Conservation (phyloP, 2,888 invertebrate species). For the Aleiodes leptofemur region DNA sequence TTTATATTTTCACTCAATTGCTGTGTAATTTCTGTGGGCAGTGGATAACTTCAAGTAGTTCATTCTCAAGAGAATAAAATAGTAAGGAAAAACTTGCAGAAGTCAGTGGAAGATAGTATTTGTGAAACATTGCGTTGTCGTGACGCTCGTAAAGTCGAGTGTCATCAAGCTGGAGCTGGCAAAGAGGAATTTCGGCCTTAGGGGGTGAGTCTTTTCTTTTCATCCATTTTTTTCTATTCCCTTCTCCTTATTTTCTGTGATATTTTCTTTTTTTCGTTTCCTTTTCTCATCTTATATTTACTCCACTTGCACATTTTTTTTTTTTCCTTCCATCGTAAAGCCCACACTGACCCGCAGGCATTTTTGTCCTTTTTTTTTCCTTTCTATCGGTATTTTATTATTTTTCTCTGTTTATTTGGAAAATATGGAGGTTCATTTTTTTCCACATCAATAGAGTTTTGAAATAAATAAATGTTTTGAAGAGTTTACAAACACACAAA, state of each 20-base stretch:
- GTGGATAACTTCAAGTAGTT: constrained; percentile 42
- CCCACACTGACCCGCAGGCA: too few species aligned
- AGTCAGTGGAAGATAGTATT: neutral
- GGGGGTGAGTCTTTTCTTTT: constrained; percentile 65
- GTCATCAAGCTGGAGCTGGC: constrained; percentile 70
- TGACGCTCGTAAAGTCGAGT: constrained; percentile 46
- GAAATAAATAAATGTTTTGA: too few species aligned
- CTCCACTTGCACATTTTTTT: neutral
- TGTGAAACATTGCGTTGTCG: constrained; percentile 32
- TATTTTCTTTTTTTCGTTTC: neutral
- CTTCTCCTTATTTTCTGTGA: neutral
- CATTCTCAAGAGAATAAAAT: constrained; percentile 18
- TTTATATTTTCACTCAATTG: constrained; percentile 21
- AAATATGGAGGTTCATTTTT: too few species aligned
- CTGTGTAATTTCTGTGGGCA: constrained; percentile 11
- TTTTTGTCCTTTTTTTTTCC: too few species aligned
- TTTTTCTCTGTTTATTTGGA: too few species aligned
- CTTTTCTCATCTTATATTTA: constrained; percentile 17
- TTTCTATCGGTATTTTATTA: too few species aligned
- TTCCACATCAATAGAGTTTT: too few species aligned
- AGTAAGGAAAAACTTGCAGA: neutral
- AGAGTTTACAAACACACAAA: too few species aligned
- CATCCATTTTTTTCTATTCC: constrained; percentile 28
- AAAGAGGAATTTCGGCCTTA: constrained; percentile 68
- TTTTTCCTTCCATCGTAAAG: neutral